Evolutionary conservation across 1,140 invertebrate species (phyloP), one percentile per base, ranked within the genome.

Genomic region (Tetragnatha versicolor): DNA sequence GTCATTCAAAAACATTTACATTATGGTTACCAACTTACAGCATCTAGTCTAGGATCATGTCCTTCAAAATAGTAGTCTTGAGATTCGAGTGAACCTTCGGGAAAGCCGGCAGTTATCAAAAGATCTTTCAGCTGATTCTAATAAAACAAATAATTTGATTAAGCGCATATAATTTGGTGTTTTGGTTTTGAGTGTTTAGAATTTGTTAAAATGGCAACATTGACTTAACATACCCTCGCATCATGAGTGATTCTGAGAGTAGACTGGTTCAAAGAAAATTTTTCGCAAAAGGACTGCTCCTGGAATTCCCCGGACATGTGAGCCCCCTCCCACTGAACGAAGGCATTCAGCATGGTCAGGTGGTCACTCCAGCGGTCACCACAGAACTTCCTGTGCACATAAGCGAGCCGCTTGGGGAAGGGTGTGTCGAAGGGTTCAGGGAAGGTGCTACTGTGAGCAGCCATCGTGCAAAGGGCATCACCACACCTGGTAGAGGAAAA

Each of bases 341-440:
- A 97, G 22, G 94, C 96, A 82, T 95, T 95, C 7, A 98, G 88
- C 89, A 98, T 92, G 9, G 96, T 96, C 17, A 98, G 91, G 85
- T 99, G 97, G 87, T 99, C 98, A 22, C 95, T 98, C 83, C 90
- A 93, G 53, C 95, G 88, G 69, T 90, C 90, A 0, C 96, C 97
- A 17, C 93, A 92, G 79, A 98, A 91, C 22, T 90, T 90, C 35
- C 92, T 89, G 83, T 98, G 95, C 79, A 93, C 91, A 37, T 89
- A 88, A 1, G 91, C 90, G 22, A 97, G 85, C 45, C 93, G 87
- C 33, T 83, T 82, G 84, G 86, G 58, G 82, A 68, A 83, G 0
- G 82, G 84, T 6, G 85, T 76, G 88, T 87, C 89, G 84, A 97
- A 97, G 2, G 97, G 93, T 85, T 98, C 95, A 0, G 94, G 93